Evolutionary conservation across 2,113 vertebrate genomes (phyloP).

Genomic region (Zosterops lateralis): DNA sequence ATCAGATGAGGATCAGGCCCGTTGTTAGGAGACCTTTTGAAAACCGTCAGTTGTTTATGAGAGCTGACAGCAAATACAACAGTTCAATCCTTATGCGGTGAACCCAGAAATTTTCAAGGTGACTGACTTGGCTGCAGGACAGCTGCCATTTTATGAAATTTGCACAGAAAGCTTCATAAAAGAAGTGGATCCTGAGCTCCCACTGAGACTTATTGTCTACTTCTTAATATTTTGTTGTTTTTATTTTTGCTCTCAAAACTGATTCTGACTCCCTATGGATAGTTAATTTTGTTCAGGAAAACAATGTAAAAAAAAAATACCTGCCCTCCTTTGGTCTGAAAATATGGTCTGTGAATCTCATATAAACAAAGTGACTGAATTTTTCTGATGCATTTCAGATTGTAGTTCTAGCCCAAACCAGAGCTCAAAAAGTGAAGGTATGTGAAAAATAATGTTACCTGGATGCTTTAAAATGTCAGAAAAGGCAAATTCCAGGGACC

Average conservation of each 20-base stretch:
- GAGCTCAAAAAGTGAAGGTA: not conserved
- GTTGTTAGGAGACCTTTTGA: not conserved
- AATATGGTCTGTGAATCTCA: not conserved
- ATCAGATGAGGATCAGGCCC: not conserved
- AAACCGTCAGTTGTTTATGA: not conserved
- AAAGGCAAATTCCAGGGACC: not conserved
- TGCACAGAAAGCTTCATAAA: not conserved
- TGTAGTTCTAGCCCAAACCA: not conserved
- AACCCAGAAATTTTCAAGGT: constrained; percentile 39
- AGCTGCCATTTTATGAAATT: not conserved
- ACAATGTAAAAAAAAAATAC: not conserved
- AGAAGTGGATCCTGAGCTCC: not conserved
- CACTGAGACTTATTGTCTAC: not conserved
- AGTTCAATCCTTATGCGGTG: not conserved
- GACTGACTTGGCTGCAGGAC: constrained; percentile 36
- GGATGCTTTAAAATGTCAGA: not conserved
- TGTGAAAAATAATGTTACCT: not conserved
- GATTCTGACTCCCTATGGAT: not conserved
- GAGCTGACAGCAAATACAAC: constrained; percentile 21
- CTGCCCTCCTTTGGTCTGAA: not conserved
- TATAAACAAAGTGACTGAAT: not conserved
- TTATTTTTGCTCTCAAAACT: not conserved
- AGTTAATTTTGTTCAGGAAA: not conserved
- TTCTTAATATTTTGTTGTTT: not conserved
- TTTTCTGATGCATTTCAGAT: not conserved